Base-by-base conservation (phyloP, 2,888 invertebrate genomes). In the Philereme transversata region DNA sequence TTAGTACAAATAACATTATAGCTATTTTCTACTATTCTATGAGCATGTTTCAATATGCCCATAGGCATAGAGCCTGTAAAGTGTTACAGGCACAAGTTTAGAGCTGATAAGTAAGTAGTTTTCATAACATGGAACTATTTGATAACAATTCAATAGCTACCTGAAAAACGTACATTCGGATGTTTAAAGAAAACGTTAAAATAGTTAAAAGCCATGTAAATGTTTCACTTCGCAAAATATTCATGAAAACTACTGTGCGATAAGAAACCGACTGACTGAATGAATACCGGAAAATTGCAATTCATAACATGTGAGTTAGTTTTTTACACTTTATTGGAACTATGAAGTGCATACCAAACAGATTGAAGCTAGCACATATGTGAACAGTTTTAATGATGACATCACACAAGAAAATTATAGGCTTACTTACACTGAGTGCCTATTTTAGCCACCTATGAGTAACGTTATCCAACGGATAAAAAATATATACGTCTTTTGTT, bases 161-260 rank as follows among this genome's bases (percentile, higher is more conserved):
- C 7, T 36, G 36, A 2, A 22, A 62, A 57, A 62, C 43, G 68
- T 64, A 66, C 46, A 57, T 63, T 40, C 57, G 59, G 58, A 70
- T 53, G 55, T 60, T 60, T 33, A 67, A 61, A 46, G 57, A 57
- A 5, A 74, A 51, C 22, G 43, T 43, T 35, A 64, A 60, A 59
- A 65, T 57, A 50, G 70, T 60, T 64, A 75, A 57, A 65, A 73
- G 48, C 59, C 60, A 63, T 59, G 61, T 68, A 57, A 67, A 71
- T 51, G 68, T 67, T 54, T 66, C 68, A 57, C 68, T 59, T 66
- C 68, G 67, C 64, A 71, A 66, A 65, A 66, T 73, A 73, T 64
- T 74, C 83, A 79, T 78, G 72, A 75, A 80, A 76, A 75, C 72
- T 60, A 47, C 55, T 49, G 60, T 57, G 57, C 62, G 66, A 68